Evolutionary conservation across 2,888 invertebrate species (phyloP).

Genomic region (Eumerus sabulonum): DNA sequence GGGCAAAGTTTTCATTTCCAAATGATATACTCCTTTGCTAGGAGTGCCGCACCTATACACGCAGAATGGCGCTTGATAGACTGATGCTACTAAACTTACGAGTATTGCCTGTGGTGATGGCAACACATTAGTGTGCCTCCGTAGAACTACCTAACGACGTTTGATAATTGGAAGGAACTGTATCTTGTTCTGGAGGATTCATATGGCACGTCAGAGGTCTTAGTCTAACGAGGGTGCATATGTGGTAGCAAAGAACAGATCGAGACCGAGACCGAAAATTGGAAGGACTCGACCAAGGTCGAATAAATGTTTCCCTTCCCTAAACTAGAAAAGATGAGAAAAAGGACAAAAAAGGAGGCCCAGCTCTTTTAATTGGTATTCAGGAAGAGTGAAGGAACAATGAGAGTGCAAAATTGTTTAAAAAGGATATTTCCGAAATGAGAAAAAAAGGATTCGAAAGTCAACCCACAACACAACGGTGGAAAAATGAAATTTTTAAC

Average conservation of each 20-base stretch:
- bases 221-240: too few relatives aligned
- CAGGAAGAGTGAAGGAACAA: constrained; percentile 48
- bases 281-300: too few relatives aligned
- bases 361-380: constrained; percentile 64
- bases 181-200: too few relatives aligned
- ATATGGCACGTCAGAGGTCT: too few relatives aligned
- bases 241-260: too few relatives aligned
- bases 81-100: not conserved
- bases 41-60: constrained; percentile 8
- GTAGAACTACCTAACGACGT: constrained; percentile 62
- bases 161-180: constrained; percentile 60
- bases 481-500: too few relatives aligned
- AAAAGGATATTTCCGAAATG: constrained; percentile 62
- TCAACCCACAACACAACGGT: constrained; percentile 13
- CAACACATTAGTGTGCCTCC: constrained; percentile 20
- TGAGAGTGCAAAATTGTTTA: constrained; percentile 36
- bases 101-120: constrained; percentile 3
- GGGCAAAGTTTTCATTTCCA: constrained; percentile 65
- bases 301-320: constrained; percentile 16
- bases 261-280: not conserved
- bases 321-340: not conserved
- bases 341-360: not conserved
- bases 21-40: constrained; percentile 60
- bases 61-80: not conserved
- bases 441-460: constrained; percentile 59